Percentiles rank a stretch among this genome's conserved stretches.
These are phyloP conservation scores for Engraulis encrasicolus DNA, from an alignment of 2,113 vertebrate species.

Conservation along the genomic window DNA sequence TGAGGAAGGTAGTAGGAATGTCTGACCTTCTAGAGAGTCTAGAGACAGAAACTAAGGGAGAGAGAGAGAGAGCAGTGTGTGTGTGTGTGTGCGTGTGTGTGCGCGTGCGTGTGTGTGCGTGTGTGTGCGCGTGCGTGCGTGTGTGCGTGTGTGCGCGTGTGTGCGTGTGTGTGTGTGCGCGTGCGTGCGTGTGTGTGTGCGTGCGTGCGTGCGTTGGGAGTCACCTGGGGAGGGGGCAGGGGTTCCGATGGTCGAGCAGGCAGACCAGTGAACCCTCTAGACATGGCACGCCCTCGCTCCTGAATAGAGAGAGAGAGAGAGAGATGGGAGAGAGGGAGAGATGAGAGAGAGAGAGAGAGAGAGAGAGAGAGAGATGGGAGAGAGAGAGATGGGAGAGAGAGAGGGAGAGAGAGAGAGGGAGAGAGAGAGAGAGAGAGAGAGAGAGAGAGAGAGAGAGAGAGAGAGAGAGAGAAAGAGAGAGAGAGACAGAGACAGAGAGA, in stretches of 20 bases:
- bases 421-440: neutral
- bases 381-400: neutral
- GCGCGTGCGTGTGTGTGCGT: too few species aligned
- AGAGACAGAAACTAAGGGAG: too few species aligned
- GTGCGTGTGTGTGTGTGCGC: neutral
- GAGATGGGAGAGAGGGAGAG: neutral
- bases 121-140: too few species aligned
- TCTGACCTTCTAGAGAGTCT: too few species aligned
- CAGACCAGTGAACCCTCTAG: neutral
- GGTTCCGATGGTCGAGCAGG: conserved; percentile 15
- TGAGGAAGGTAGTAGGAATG: too few species aligned
- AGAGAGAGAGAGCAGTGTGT: too few species aligned
- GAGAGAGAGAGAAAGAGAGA: too few species aligned
- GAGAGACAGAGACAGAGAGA: too few species aligned
- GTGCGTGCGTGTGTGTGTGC: conserved; percentile 16
- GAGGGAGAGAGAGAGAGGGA: neutral
- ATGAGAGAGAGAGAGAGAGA: too few species aligned
- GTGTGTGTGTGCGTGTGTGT: too few species aligned
- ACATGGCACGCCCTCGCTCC: conserved; percentile 7
- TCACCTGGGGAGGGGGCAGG: conserved; percentile 35
- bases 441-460: too few species aligned
- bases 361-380: neutral
- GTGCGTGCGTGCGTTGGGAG: neutral
- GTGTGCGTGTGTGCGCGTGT: too few species aligned
- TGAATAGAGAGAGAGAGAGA: neutral